Base-by-base conservation (phyloP, 2,797 vertebrate species). In the Adrianichthys oophorus region DNA sequence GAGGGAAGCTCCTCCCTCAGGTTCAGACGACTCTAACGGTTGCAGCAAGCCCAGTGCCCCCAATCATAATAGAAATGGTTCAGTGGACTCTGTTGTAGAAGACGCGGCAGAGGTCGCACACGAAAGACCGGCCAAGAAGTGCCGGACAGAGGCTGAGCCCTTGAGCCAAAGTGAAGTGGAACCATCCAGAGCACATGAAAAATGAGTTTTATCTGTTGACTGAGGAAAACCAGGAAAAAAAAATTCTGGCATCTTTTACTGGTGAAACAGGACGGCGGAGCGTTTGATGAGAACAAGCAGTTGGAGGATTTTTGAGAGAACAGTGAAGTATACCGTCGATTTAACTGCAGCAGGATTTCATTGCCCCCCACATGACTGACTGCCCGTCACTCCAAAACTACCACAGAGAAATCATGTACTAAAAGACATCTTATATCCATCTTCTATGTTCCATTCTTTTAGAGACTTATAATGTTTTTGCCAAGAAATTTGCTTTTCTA, bases 61-160 rank as follows among this genome's bases (percentile, higher is more conserved):
- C 55, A 52, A 53, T 21, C 93, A 93, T 6, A 85, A 93, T 57
- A 91, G 81, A 75, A 77, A 89, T 0, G 84, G 91, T 42, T 91
- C 87, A 2, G 24, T 87, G 41, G 89, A 91, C 52, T 67, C 79
- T 4, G 59, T 42, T 12, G 85, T 66, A 0, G 93, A 95, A 53
- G 88, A 86, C 68, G 72, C 85, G 13, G 87, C 91, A 14, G 86
- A 91, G 6, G 89, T 88, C 1, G 88, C 85, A 56, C 87, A 57
- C 0, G 96, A 98, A 64, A 92, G 91, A 56, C 90, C 92, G n/a
- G 77, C 92, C 43, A 99, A 98, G 79, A 94, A 93, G 43, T 92
- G 92, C 62, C 90, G 94, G 79, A 85, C 92, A 0, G 95, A 95
- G 86, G 92, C 92, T 1, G 91, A 92, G 26, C 62, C 78, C 0